phyloP scores from a whole-genome alignment of 2,888 invertebrate species.

The Scaptomyza caliginosa region DNA sequence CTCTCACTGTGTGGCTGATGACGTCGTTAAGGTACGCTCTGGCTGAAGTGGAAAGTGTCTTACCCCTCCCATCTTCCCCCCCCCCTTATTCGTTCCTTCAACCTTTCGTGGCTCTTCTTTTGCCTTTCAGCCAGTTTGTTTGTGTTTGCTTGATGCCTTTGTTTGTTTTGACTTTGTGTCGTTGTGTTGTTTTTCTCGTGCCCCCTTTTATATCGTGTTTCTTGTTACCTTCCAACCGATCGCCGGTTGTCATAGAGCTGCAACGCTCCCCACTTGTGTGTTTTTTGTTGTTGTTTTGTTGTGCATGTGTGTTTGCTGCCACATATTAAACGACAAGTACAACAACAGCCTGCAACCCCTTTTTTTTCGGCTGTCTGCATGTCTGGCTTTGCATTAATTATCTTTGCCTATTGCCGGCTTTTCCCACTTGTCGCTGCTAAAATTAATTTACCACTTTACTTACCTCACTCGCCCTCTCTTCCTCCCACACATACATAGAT shows the following conservation, averaged over 20 bases:
- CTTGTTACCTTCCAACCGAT: constrained; percentile 33
- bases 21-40: constrained; percentile 31
- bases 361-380: constrained; percentile 23
- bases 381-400: constrained; percentile 55
- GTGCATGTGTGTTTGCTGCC: constrained; percentile 39
- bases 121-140: constrained; percentile 28
- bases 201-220: constrained; percentile 25
- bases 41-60: constrained; percentile 48
- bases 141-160: constrained; percentile 44
- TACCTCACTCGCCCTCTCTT: constrained; percentile 11
- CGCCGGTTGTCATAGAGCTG: constrained; percentile 42
- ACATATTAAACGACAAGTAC: constrained; percentile 44
- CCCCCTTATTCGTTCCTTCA: neutral
- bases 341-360: constrained; percentile 42
- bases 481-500: neutral
- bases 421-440: constrained; percentile 59
- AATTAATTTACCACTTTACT: constrained; percentile 59
- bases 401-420: constrained; percentile 38
- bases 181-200: constrained; percentile 16
- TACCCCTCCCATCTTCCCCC: neutral
- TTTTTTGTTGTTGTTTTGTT: neutral
- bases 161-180: constrained; percentile 51
- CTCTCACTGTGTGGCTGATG: constrained; percentile 15
- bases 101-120: constrained; percentile 8
- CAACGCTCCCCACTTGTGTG: neutral